Percentiles rank a stretch among this genome's conserved stretches.
phyloP scores from a whole-genome alignment of 2,888 invertebrate genomes.

The Byasa hedistus region DNA sequence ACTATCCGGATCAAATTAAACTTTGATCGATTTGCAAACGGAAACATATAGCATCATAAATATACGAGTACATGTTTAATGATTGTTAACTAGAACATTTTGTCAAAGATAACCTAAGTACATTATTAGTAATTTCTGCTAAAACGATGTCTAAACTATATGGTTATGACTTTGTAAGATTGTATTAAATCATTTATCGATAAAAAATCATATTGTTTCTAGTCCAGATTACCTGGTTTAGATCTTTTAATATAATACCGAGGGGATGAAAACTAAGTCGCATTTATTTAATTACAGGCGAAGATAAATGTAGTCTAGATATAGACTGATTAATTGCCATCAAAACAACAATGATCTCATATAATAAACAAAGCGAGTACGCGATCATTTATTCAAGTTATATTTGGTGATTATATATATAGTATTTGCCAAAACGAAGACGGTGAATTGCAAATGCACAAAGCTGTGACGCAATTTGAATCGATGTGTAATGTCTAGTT shows the following conservation, averaged over 20 bases:
- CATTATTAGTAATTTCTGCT: no score
- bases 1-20: conserved; percentile 3
- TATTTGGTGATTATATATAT: conserved; percentile 21
- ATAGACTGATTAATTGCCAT: conserved; percentile 16
- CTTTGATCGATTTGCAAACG: conserved; percentile 7
- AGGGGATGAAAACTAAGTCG: background rate
- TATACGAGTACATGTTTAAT: conserved; percentile 5
- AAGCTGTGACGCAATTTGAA: conserved; percentile 7
- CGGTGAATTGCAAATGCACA: conserved; percentile 13
- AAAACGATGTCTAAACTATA: no score
- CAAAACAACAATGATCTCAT: conserved; percentile 24
- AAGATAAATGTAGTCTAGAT: background rate
- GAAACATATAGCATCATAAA: background rate
- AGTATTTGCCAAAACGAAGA: conserved; percentile 17
- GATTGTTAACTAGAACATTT: background rate
- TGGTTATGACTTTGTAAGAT: no score
- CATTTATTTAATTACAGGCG: background rate
- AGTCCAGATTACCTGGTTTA: no score
- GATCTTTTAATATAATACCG: no score
- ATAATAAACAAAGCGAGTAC: conserved; percentile 14
- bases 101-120: background rate
- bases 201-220: no score
- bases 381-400: conserved; percentile 20
- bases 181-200: no score
- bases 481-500: background rate